These are phyloP conservation scores for Bombycilla garrulus DNA, from an alignment of 2,113 vertebrate species.

Conservation along the genomic window DNA sequence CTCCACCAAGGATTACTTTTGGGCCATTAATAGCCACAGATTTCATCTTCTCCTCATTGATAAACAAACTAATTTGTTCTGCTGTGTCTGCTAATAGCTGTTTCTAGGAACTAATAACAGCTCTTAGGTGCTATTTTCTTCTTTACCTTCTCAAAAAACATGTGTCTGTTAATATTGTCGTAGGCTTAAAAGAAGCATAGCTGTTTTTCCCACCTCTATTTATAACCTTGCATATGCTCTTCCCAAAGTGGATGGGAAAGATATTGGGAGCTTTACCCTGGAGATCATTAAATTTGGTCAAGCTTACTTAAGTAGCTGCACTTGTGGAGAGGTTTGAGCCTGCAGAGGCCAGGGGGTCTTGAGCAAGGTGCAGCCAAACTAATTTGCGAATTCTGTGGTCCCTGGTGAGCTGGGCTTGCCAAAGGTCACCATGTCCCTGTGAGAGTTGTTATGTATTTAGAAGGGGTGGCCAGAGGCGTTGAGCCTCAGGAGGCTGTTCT, in stretches of 20 bases:
- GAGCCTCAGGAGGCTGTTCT: background rate
- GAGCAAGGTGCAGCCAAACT: background rate
- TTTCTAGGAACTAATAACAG: constrained; percentile 50
- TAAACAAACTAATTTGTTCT: constrained; percentile 60
- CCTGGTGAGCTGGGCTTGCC: background rate
- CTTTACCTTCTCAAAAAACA: constrained; percentile 34
- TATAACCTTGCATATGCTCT: background rate
- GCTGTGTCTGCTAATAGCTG: constrained; percentile 41
- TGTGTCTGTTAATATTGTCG: background rate
- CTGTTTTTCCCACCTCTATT: constrained; percentile 4
- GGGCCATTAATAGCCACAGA: constrained; percentile 55
- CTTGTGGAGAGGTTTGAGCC: background rate
- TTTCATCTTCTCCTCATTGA: constrained; percentile 42
- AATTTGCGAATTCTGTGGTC: background rate
- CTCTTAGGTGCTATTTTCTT: constrained; percentile 44
- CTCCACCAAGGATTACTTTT: constrained; percentile 36
- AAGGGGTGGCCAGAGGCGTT: background rate
- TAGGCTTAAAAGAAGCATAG: background rate
- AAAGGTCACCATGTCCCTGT: background rate
- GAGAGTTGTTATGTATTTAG: accelerated
- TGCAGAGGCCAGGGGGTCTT: background rate
- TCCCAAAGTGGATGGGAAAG: background rate
- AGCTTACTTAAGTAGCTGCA: background rate
- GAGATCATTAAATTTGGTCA: background rate
- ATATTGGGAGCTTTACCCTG: background rate